Percentiles rank a stretch among this genome's conserved stretches.
phyloP scores from a whole-genome alignment of 2,888 invertebrate genomes.

The Priocnemis perturbator region DNA sequence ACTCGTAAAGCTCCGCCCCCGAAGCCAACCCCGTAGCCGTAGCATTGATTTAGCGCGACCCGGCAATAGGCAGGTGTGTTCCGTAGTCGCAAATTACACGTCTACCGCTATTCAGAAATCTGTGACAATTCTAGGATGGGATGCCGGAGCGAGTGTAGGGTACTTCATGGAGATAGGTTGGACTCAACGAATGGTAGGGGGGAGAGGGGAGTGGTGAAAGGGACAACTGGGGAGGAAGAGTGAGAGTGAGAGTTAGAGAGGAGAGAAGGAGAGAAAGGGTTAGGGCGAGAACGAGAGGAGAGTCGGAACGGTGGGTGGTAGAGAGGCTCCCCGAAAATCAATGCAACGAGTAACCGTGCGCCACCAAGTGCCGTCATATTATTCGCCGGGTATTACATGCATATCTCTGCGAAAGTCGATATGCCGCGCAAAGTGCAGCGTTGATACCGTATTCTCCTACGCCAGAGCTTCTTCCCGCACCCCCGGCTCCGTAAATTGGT shows the following conservation, averaged over 20 bases:
- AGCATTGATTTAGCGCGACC: not conserved
- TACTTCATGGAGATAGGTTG: slow-evolving; percentile 6
- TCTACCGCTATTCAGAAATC: slow-evolving; percentile 57
- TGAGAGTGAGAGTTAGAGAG: slow-evolving; percentile 5
- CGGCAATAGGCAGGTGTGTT: slow-evolving; percentile 60
- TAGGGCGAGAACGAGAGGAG: slow-evolving; percentile 7
- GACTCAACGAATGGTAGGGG: slow-evolving; percentile 1
- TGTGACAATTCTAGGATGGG: slow-evolving; percentile 53
- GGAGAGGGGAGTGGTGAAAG: not conserved
- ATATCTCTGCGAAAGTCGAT: slow-evolving; percentile 5
- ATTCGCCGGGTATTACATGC: slow-evolving; percentile 6
- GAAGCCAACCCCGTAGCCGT: not conserved
- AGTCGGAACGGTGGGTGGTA: slow-evolving; percentile 8
- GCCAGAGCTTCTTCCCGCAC: not conserved
- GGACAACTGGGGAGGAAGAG: slow-evolving; percentile 4
- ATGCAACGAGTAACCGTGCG: slow-evolving; percentile 40
- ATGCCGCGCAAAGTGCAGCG: not conserved
- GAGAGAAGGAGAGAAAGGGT: slow-evolving; percentile 19
- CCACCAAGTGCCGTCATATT: slow-evolving; percentile 9
- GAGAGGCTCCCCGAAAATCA: slow-evolving; percentile 48
- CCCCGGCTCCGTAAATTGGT: not conserved
- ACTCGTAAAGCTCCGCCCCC: not conserved
- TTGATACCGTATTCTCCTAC: too few relatives aligned
- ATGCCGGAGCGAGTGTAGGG: slow-evolving; percentile 18
- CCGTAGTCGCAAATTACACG: slow-evolving; percentile 59